Conservation (phyloP, 2,797 vertebrate species). For the Myiothlypis chrysogaster region DNA sequence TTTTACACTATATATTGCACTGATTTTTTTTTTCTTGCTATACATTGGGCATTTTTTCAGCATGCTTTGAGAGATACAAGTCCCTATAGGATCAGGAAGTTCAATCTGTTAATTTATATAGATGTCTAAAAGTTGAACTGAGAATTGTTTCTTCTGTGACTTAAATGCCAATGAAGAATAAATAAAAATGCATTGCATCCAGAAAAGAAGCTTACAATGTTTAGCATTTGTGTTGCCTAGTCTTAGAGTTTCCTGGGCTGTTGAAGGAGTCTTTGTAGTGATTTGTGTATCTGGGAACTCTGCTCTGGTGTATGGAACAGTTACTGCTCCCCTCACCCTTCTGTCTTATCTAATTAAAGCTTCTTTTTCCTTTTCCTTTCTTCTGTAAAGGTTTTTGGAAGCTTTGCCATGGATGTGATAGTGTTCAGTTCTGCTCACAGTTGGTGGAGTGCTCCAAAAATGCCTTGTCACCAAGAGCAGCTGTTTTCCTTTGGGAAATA, state of each 20-base stretch:
- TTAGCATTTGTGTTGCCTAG: neutral
- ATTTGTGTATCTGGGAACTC: neutral
- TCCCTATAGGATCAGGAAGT: neutral
- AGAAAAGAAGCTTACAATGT: neutral
- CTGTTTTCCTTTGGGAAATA: constrained; percentile 28
- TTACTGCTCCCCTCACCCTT: neutral
- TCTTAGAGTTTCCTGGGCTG: neutral
- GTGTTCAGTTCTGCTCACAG: neutral
- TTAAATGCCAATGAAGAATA: neutral
- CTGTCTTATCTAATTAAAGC: neutral
- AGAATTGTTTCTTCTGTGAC: neutral
- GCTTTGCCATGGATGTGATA: neutral
- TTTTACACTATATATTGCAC: neutral
- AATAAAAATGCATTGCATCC: neutral
- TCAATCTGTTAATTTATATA: neutral
- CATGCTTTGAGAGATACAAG: neutral
- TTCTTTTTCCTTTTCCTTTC: neutral
- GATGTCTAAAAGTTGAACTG: neutral
- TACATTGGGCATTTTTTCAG: neutral
- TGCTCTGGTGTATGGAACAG: neutral
- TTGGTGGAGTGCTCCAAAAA: neutral
- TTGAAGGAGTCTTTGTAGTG: neutral
- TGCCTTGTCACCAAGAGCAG: neutral
- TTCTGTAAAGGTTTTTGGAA: neutral
- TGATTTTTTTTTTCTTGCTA: neutral